phyloP scores from a whole-genome alignment of 2,888 invertebrate species.

The Dryococelus australis region DNA sequence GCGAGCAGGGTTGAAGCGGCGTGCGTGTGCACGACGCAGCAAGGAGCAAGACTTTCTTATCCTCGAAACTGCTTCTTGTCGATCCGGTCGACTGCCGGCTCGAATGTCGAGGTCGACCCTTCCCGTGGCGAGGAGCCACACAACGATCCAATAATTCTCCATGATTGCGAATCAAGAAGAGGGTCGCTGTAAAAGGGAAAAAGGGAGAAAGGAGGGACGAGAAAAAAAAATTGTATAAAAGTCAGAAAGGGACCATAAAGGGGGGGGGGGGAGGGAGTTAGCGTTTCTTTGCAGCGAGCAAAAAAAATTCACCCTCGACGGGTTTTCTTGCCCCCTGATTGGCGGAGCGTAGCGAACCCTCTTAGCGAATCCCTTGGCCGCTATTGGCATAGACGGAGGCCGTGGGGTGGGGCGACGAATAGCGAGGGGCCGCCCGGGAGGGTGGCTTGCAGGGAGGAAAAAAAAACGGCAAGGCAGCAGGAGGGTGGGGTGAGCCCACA shows the following conservation, averaged over 20 bases:
- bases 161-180: conserved; percentile 29
- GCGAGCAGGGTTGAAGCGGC: too few relatives aligned
- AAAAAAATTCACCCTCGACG: conserved; percentile 23
- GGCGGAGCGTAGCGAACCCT: conserved; percentile 22
- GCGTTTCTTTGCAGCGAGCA: conserved; percentile 4
- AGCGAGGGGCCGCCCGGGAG: background rate
- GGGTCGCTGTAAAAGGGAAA: background rate
- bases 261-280: background rate
- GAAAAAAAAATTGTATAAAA: conserved; percentile 13
- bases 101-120: conserved; percentile 12
- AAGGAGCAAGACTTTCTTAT: background rate
- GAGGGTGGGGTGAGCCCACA: background rate
- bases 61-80: background rate
- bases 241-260: background rate
- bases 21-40: background rate
- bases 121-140: background rate
- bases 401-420: conserved; percentile 12
- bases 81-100: too few relatives aligned
- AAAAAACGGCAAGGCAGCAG: background rate
- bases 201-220: background rate
- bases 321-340: conserved; percentile 19
- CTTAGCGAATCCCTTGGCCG: conserved; percentile 38
- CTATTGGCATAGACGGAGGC: conserved; percentile 35
- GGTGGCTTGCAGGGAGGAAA: background rate
- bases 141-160: conserved; percentile 25